These are phyloP conservation scores for Rhabditophanes sp. DNA, from an alignment of 2,888 invertebrate species.

Conservation along the genomic window DNA sequence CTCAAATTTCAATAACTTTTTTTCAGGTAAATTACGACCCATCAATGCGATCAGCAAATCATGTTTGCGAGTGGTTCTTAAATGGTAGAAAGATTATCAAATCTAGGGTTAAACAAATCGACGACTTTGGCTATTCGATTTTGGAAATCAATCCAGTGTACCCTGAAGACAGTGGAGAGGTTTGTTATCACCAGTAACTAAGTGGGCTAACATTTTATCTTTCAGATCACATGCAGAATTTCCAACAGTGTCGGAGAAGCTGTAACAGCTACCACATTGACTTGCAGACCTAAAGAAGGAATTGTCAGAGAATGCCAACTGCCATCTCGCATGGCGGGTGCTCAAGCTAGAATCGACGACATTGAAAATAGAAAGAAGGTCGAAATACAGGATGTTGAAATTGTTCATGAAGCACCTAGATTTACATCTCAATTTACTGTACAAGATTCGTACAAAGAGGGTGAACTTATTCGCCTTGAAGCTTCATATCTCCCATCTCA, in stretches of 20 bases:
- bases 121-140: constrained; percentile 91
- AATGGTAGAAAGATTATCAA: constrained; percentile 77
- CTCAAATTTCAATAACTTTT: no score
- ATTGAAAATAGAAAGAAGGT: constrained; percentile 32
- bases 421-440: constrained; percentile 66
- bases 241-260: constrained; percentile 51
- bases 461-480: constrained; percentile 88
- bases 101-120: constrained; percentile 80
- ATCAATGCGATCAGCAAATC: no score
- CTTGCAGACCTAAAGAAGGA: constrained; percentile 64
- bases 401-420: constrained; percentile 63
- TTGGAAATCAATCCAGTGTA: constrained; percentile 84
- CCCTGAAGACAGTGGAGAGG: constrained; percentile 59
- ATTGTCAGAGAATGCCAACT: constrained; percentile 68
- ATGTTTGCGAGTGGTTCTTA: no score
- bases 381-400: constrained; percentile 48
- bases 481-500: constrained; percentile 78
- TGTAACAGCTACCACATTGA: constrained; percentile 71
- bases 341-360: constrained; percentile 46
- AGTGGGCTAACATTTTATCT: constrained; percentile 19
- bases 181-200: constrained; percentile 29
- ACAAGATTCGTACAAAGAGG: constrained; percentile 70
- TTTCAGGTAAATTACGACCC: no score
- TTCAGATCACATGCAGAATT: background rate
- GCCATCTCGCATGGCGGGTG: constrained; percentile 79